phyloP scores from a whole-genome alignment of 2,888 invertebrate species.

The Pyrgus malvae region DNA sequence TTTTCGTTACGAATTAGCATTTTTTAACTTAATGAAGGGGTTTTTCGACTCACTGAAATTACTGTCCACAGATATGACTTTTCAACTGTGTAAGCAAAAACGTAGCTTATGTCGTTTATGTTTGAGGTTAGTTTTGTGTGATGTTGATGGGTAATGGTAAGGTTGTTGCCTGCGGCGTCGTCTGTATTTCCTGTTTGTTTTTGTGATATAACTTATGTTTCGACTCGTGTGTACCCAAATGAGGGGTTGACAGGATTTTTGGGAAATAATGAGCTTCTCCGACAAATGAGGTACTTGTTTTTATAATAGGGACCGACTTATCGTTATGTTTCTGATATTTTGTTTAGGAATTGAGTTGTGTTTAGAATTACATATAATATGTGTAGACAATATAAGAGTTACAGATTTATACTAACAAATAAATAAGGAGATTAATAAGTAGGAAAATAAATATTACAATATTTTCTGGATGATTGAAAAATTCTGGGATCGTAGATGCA shows the following conservation, averaged over 20 bases:
- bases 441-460: too few relatives aligned
- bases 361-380: too few relatives aligned
- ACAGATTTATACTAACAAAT: too few relatives aligned
- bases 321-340: not conserved
- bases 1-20: constrained; percentile 42
- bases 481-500: too few relatives aligned
- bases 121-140: constrained; percentile 2
- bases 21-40: constrained; percentile 37
- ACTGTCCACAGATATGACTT: constrained; percentile 17
- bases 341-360: too few relatives aligned
- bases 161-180: constrained; percentile 5
- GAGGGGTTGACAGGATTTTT: constrained; percentile 10
- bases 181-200: constrained; percentile 16
- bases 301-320: not conserved
- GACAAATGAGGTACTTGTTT: not conserved
- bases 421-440: too few relatives aligned
- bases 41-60: constrained; percentile 20
- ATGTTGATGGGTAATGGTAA: not conserved
- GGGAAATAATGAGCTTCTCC: not conserved
- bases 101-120: not conserved
- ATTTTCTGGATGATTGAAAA: too few relatives aligned
- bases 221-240: constrained; percentile 1
- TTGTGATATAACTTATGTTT: constrained; percentile 18
- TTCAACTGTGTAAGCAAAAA: not conserved
- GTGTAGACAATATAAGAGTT: too few relatives aligned